A percentile compares a stretch with the other conserved stretches of the same genome.
These are phyloP conservation scores for Taxidea taxus DNA, from an alignment of 2,113 vertebrate genomes.

Conservation along the genomic window DNA sequence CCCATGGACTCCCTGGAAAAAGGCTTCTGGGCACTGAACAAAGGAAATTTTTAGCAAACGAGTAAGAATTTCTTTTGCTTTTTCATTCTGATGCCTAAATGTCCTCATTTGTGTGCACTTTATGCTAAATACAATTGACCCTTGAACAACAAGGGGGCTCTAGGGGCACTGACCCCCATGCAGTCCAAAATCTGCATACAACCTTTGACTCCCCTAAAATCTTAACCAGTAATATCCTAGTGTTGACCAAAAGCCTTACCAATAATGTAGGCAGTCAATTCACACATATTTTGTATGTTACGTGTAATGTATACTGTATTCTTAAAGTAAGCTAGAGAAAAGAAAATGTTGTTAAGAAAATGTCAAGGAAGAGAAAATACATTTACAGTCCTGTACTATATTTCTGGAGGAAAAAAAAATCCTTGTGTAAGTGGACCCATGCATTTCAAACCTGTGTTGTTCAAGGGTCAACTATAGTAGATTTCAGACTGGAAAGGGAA, in stretches of 20 bases:
- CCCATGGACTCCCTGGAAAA: conserved; percentile 87
- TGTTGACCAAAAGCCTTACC: neutral
- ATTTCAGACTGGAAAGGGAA: neutral
- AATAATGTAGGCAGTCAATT: neutral
- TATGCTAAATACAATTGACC: neutral
- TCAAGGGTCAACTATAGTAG: neutral
- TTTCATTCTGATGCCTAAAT: neutral
- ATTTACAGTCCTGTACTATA: neutral
- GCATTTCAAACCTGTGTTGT: neutral
- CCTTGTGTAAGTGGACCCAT: neutral
- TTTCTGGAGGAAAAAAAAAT: neutral
- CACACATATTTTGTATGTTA: neutral
- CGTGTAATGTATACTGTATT: neutral
- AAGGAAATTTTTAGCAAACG: conserved; percentile 89
- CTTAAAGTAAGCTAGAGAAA: neutral
- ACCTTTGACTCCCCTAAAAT: neutral
- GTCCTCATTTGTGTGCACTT: neutral
- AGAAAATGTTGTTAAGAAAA: neutral
- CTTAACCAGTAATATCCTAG: neutral
- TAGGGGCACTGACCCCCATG: neutral
- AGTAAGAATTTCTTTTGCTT: conserved; percentile 81
- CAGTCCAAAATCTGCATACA: neutral
- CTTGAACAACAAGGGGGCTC: neutral
- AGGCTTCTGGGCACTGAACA: conserved; percentile 64
- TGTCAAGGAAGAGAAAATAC: neutral